A percentile compares a stretch with the other conserved stretches of the same genome.
phyloP scores from a whole-genome alignment of 2,888 invertebrate genomes.

The Peribatodes rhomboidaria region DNA sequence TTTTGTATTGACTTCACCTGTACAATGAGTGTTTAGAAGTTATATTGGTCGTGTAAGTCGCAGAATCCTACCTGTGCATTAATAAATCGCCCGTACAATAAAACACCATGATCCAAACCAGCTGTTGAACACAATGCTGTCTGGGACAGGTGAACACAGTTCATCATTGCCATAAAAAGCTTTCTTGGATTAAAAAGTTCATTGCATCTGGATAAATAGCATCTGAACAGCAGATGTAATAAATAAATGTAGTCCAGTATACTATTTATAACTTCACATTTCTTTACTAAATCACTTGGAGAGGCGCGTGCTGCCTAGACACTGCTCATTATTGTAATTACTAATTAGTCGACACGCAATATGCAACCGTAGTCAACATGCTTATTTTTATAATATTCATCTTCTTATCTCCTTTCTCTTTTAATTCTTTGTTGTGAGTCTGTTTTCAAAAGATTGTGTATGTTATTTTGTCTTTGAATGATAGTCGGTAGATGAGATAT shows the following conservation, averaged over 20 bases:
- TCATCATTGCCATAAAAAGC: constrained; percentile 36
- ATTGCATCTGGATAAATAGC: constrained; percentile 18
- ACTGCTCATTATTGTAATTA: constrained; percentile 28
- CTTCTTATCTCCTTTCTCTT: constrained; percentile 28
- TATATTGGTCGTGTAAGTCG: constrained; percentile 26
- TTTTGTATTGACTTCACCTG: constrained; percentile 49
- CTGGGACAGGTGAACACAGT: constrained; percentile 37
- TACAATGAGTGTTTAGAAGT: constrained; percentile 42
- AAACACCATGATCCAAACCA: constrained; percentile 29
- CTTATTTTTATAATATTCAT: constrained; percentile 17
- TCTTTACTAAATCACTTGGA: constrained; percentile 4
- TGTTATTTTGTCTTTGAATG: not conserved
- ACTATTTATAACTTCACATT: constrained; percentile 16
- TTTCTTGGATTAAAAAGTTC: constrained; percentile 13
- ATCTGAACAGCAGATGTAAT: constrained; percentile 33
- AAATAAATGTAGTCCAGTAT: constrained; percentile 7
- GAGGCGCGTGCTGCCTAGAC: constrained; percentile 11
- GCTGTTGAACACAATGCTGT: constrained; percentile 38
- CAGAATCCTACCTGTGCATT: constrained; percentile 39
- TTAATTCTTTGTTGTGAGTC: constrained; percentile 10
- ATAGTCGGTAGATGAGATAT: not conserved
- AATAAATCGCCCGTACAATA: constrained; percentile 26
- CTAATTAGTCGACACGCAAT: constrained; percentile 21
- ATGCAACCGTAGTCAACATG: constrained; percentile 12
- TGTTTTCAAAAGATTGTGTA: not conserved